phyloP scores from a whole-genome alignment of 2,113 vertebrate species.

The Cichladusa arquata region DNA sequence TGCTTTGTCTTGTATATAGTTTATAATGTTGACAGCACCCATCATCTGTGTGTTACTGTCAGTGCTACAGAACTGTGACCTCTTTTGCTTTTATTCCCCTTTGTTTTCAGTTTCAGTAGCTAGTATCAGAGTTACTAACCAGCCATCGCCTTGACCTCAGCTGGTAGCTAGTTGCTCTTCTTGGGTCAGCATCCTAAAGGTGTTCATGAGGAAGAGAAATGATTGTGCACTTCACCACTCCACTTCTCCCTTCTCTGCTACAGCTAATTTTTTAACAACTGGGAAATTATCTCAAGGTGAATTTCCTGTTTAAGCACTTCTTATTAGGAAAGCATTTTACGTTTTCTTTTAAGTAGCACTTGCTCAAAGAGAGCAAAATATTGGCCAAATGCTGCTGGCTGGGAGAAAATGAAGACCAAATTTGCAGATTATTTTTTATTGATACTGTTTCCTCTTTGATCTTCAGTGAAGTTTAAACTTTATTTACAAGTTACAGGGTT shows the following conservation, averaged over 20 bases:
- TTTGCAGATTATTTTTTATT: not conserved
- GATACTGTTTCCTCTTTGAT: not conserved
- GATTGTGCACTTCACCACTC: not conserved
- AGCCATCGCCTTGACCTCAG: not conserved
- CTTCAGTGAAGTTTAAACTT: not conserved
- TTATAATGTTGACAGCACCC: slow-evolving; percentile 63
- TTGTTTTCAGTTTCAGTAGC: slow-evolving; percentile 30
- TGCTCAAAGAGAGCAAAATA: slow-evolving; percentile 10
- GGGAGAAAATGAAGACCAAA: not conserved
- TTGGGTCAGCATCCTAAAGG: slow-evolving; percentile 3
- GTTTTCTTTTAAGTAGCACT: slow-evolving; percentile 25
- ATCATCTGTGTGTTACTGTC: slow-evolving; percentile 70
- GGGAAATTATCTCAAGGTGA: not conserved
- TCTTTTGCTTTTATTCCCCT: slow-evolving; percentile 44
- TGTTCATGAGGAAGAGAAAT: not conserved
- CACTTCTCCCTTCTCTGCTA: not conserved
- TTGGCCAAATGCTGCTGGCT: not conserved
- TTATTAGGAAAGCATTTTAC: not conserved
- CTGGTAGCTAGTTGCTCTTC: not conserved
- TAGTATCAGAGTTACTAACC: slow-evolving; percentile 9
- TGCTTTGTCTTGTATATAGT: slow-evolving; percentile 79
- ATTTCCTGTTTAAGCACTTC: slow-evolving; percentile 60
- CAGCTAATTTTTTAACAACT: not conserved
- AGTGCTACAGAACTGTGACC: slow-evolving; percentile 71
- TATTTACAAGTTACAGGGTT: not conserved